These are phyloP conservation scores for Mythimna impura DNA, from an alignment of 2,888 invertebrate genomes.

Conservation along the genomic window DNA sequence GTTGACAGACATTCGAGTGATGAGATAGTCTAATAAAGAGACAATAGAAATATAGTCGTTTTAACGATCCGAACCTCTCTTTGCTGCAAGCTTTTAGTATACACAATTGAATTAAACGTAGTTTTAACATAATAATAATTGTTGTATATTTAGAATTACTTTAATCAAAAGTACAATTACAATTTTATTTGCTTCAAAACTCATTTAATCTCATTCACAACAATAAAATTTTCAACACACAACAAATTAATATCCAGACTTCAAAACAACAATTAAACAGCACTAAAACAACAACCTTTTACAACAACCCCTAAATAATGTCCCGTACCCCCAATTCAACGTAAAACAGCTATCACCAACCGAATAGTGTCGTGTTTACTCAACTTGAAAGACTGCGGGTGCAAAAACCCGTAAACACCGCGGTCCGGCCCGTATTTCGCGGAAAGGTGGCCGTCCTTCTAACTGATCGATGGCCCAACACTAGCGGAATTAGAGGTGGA, in stretches of 20 bases:
- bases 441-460: conserved; percentile 83
- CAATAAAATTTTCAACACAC: not conserved
- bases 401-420: conserved; percentile 79
- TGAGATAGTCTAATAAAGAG: no score
- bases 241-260: conserved; percentile 14
- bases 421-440: conserved; percentile 80
- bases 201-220: not conserved
- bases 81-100: no score
- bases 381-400: conserved; percentile 61
- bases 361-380: conserved; percentile 63
- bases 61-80: no score
- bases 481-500: conserved; percentile 68
- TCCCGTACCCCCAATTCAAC: conserved; percentile 23
- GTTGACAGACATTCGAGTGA: no score
- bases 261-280: conserved; percentile 33
- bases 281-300: conserved; percentile 26
- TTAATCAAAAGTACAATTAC: not conserved
- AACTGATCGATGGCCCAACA: conserved; percentile 81
- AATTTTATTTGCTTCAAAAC: not conserved
- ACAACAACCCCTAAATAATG: conserved; percentile 31
- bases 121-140: not conserved
- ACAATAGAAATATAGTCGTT: no score
- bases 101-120: no score
- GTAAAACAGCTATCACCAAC: conserved; percentile 51
- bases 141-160: not conserved